Conservation (phyloP, 1,140 invertebrate genomes). For the Frieseomelitta varia region DNA sequence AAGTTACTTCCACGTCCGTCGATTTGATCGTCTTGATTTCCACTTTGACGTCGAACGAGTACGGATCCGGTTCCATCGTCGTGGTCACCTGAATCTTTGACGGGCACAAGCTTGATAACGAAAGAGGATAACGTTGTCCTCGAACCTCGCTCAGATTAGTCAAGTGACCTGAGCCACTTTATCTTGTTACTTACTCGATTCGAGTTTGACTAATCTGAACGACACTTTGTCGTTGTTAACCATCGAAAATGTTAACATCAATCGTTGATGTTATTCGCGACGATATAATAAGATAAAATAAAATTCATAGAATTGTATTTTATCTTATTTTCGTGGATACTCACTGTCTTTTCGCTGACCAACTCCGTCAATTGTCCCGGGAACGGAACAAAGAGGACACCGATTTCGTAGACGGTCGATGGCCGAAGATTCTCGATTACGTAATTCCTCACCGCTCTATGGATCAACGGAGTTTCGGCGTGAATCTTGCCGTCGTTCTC, state of each 20-base stretch:
- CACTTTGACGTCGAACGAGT: constrained; percentile 90
- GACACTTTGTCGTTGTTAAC: too few relatives aligned
- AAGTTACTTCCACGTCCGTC: constrained; percentile 89
- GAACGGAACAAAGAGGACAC: constrained; percentile 90
- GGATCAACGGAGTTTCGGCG: constrained; percentile 89
- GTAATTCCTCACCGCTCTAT: constrained; percentile 88
- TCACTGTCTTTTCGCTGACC: constrained; percentile 86
- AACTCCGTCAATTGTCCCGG: constrained; percentile 88
- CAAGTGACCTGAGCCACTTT: too few relatives aligned
- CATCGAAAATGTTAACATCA: too few relatives aligned
- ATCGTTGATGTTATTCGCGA: too few relatives aligned
- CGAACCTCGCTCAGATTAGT: too few relatives aligned
- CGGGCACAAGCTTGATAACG: not conserved
- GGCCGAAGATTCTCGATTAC: constrained; percentile 88
- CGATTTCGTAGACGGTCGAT: constrained; percentile 88
- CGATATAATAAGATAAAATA: too few relatives aligned
- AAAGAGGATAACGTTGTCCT: not conserved
- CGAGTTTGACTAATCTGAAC: too few relatives aligned
- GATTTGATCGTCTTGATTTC: constrained; percentile 89
- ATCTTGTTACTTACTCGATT: too few relatives aligned
- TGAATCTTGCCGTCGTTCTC: constrained; percentile 88
- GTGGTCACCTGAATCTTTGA: constrained; percentile 76
- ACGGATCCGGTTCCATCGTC: constrained; percentile 85
- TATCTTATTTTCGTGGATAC: constrained; percentile 28
- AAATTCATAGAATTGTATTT: too few relatives aligned